These are phyloP conservation scores for Leucophora obtusa DNA, from an alignment of 2,888 invertebrate species.

Conservation along the genomic window DNA sequence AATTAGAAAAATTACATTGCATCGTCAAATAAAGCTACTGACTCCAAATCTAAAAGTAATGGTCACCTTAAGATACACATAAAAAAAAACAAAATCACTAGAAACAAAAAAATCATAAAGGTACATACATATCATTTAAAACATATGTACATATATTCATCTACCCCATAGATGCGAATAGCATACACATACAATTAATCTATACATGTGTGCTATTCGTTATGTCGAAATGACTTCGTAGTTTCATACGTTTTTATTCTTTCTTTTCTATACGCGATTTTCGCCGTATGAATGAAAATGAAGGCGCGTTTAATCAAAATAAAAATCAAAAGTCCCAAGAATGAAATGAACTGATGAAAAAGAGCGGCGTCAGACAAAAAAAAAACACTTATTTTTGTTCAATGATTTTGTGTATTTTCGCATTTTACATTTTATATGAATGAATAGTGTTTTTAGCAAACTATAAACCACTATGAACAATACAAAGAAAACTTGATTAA, in stretches of 20 bases:
- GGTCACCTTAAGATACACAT: background rate
- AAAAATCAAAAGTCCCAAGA: conserved; percentile 22
- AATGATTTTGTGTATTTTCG: conserved; percentile 5
- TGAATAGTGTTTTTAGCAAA: conserved; percentile 24
- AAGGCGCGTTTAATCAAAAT: conserved; percentile 60
- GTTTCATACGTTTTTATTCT: conserved; percentile 38
- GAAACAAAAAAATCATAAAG: conserved; percentile 41
- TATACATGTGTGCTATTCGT: background rate
- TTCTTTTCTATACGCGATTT: conserved; percentile 25
- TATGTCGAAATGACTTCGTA: conserved; percentile 22
- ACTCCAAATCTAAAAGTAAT: too few relatives aligned
- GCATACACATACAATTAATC: conserved; percentile 1
- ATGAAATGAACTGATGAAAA: conserved; percentile 19
- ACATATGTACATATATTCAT: conserved; percentile 42
- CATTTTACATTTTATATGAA: conserved; percentile 16
- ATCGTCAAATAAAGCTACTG: too few relatives aligned
- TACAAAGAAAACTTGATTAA: too few relatives aligned
- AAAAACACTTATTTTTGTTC: conserved; percentile 11
- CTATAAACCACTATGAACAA: too few relatives aligned
- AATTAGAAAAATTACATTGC: too few relatives aligned
- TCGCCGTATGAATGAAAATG: conserved; percentile 60
- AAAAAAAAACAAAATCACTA: conserved; percentile 1
- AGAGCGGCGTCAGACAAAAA: background rate
- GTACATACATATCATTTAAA: conserved; percentile 42
- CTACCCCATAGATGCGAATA: conserved; percentile 39